Conservation (phyloP, 2,113 vertebrate genomes). For the Philantomba maxwellii region DNA sequence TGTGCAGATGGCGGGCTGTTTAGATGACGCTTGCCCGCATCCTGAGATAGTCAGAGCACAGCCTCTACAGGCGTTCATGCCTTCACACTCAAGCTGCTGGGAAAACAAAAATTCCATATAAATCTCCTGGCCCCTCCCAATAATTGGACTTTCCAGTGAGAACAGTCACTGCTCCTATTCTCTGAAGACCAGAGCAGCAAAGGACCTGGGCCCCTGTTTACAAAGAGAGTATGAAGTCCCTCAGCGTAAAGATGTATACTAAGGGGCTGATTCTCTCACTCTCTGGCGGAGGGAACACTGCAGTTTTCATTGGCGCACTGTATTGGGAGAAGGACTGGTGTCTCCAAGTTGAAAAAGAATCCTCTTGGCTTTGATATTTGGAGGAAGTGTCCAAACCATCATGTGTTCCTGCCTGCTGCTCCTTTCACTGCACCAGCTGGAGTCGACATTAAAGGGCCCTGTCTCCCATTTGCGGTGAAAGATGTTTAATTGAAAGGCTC, state of each 20-base stretch:
- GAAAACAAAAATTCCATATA: neutral
- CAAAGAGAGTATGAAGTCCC: neutral
- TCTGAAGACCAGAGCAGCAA: neutral
- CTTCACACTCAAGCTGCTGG: neutral
- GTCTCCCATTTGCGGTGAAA: neutral
- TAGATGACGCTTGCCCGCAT: fast-evolving
- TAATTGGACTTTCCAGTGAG: neutral
- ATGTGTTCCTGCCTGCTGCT: neutral
- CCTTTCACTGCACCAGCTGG: neutral
- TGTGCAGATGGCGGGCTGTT: fast-evolving
- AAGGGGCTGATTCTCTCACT: neutral
- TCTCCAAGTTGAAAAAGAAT: neutral
- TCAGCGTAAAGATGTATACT: neutral
- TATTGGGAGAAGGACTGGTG: neutral
- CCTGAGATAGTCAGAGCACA: neutral
- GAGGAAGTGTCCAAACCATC: neutral
- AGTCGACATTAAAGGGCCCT: neutral
- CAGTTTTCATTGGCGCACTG: neutral
- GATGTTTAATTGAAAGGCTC: conserved; percentile 18
- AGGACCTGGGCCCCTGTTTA: neutral
- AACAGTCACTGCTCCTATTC: neutral
- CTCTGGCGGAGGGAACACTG: neutral
- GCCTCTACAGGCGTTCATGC: fast-evolving
- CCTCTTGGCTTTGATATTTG: neutral
- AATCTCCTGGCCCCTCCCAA: fast-evolving